These are phyloP conservation scores for Ichneumon xanthorius DNA, from an alignment of 2,888 invertebrate genomes.

Conservation along the genomic window DNA sequence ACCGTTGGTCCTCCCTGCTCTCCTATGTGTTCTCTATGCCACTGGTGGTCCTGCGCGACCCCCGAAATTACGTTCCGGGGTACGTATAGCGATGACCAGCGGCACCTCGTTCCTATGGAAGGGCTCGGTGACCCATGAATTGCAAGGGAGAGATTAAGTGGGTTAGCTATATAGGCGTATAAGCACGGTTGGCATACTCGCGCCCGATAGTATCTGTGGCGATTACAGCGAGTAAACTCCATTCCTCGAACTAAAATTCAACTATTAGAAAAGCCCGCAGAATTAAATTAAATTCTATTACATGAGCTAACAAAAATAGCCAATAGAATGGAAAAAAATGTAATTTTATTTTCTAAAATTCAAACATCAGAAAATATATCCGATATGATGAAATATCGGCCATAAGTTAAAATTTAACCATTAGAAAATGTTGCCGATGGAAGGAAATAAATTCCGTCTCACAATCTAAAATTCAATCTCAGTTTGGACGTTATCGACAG, in stretches of 20 bases:
- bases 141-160: slow-evolving; percentile 24
- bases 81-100: slow-evolving; percentile 10
- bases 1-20: not conserved
- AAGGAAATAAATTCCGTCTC: not conserved
- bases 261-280: not conserved
- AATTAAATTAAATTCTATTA: not conserved
- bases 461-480: not conserved
- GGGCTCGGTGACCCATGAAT: slow-evolving; percentile 32
- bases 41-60: slow-evolving; percentile 6
- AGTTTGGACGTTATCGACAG: not conserved
- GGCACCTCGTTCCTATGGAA: slow-evolving; percentile 27
- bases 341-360: no score
- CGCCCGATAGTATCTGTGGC: not conserved
- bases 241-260: not conserved
- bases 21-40: slow-evolving; percentile 8
- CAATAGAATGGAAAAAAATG: no score
- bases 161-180: not conserved
- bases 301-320: not conserved
- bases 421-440: not conserved
- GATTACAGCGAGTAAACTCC: slow-evolving; percentile 1
- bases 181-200: not conserved
- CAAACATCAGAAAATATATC: not conserved
- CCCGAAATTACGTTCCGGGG: slow-evolving; percentile 17
- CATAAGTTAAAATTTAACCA: not conserved
- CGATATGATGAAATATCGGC: no score